These are phyloP conservation scores for Sitophilus oryzae DNA, from an alignment of 1,140 invertebrate species.

Conservation along the genomic window DNA sequence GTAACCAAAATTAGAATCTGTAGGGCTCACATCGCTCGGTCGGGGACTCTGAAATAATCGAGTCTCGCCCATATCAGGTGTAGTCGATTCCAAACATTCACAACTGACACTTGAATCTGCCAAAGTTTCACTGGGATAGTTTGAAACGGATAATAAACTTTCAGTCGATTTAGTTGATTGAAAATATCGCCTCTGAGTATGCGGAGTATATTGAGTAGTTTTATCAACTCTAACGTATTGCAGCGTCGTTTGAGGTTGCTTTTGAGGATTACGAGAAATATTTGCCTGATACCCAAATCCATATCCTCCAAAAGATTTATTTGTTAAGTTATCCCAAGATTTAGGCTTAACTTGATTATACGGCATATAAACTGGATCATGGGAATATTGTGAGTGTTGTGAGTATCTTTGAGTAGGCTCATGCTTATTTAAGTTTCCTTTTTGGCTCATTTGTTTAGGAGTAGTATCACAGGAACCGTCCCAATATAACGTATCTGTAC, in stretches of 20 bases:
- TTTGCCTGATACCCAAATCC: constrained; percentile 62
- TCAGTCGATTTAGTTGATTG: constrained; percentile 72
- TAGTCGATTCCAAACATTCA: constrained; percentile 55
- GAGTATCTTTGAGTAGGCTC: constrained; percentile 38
- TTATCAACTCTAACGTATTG: constrained; percentile 36
- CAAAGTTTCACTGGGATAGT: constrained; percentile 52
- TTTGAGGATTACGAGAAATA: constrained; percentile 10
- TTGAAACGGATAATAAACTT: constrained; percentile 60
- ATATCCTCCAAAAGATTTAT: constrained; percentile 74
- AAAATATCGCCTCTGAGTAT: constrained; percentile 48
- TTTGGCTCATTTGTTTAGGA: constrained; percentile 40
- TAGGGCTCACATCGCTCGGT: constrained; percentile 45
- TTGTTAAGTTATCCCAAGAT: constrained; percentile 77
- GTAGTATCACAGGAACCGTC: constrained; percentile 52
- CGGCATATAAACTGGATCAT: constrained; percentile 49
- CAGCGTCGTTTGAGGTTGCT: constrained; percentile 18
- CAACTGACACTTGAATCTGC: constrained; percentile 61
- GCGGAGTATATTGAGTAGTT: constrained; percentile 43
- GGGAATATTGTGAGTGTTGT: constrained; percentile 41
- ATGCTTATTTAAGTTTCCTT: constrained; percentile 42
- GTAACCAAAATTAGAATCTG: constrained; percentile 46
- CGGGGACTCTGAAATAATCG: constrained; percentile 48
- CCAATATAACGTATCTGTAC: constrained; percentile 79
- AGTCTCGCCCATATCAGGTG: constrained; percentile 35
- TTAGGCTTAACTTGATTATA: constrained; percentile 67